Percentiles rank a stretch among this genome's conserved stretches.
Evolutionary conservation across 1,140 invertebrate species (phyloP).

Genomic region (Mactra quadrangularis): DNA sequence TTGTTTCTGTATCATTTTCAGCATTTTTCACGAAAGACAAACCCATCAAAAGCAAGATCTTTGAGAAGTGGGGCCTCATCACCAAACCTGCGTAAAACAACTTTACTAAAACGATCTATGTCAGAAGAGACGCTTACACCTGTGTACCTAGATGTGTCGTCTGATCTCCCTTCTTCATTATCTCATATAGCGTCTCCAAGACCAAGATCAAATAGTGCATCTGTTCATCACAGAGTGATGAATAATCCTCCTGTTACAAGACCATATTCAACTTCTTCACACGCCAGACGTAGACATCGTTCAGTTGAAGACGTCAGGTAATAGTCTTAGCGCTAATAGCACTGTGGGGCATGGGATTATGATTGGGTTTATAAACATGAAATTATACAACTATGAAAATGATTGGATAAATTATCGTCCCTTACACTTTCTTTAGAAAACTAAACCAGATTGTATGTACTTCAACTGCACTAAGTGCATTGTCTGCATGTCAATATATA

Average conservation of each 20-base stretch:
- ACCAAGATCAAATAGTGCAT: conserved; percentile 46
- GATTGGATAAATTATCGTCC: too few relatives aligned
- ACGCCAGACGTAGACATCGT: conserved; percentile 9
- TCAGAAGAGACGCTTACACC: conserved; percentile 48
- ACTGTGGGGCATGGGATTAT: too few relatives aligned
- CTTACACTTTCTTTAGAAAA: too few relatives aligned
- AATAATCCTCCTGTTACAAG: too few relatives aligned
- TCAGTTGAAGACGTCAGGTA: conserved; percentile 53
- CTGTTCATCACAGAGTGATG: not conserved
- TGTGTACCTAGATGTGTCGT: conserved; percentile 47
- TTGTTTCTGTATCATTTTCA: not conserved
- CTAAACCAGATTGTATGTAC: too few relatives aligned
- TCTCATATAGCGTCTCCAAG: not conserved
- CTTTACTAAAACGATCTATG: conserved; percentile 30
- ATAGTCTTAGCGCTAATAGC: too few relatives aligned
- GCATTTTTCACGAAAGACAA: not conserved
- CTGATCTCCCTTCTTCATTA: conserved; percentile 32
- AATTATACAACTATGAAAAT: too few relatives aligned
- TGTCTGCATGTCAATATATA: too few relatives aligned
- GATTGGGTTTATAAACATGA: too few relatives aligned
- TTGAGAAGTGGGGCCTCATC: not conserved
- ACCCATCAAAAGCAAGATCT: not conserved
- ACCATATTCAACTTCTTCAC: too few relatives aligned
- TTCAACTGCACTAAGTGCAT: too few relatives aligned
- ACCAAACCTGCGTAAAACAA: conserved; percentile 56